A percentile compares a stretch with the other conserved stretches of the same genome.
Conservation (phyloP, 2,797 vertebrate species). For the Loriculus beryllinus region DNA sequence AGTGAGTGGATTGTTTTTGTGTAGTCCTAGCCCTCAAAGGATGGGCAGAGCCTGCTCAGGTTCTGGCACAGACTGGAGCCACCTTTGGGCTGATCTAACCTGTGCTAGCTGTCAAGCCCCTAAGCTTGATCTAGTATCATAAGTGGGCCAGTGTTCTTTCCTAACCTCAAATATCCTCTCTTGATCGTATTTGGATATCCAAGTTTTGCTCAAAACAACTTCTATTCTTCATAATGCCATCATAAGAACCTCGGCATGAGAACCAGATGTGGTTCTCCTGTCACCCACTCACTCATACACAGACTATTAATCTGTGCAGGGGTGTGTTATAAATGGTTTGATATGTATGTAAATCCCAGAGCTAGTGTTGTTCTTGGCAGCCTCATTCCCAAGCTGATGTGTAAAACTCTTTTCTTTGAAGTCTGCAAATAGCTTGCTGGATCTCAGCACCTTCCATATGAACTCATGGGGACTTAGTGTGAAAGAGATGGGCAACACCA, state of each 20-base stretch:
- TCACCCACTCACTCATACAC: background rate
- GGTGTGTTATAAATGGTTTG: background rate
- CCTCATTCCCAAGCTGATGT: background rate
- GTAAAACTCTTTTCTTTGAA: slow-evolving; percentile 6
- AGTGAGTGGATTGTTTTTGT: background rate
- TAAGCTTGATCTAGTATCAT: background rate
- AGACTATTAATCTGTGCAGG: background rate
- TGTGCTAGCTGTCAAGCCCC: background rate
- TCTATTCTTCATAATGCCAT: background rate
- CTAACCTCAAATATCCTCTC: background rate
- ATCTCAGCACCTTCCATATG: background rate
- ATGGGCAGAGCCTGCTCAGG: background rate
- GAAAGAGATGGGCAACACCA: background rate
- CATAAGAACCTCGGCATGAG: background rate
- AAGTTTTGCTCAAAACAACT: background rate
- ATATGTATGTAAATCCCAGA: background rate
- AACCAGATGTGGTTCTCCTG: background rate
- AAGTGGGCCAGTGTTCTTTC: background rate
- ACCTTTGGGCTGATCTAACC: background rate
- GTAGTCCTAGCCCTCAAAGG: background rate
- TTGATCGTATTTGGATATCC: background rate
- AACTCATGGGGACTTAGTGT: background rate
- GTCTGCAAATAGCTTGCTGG: background rate
- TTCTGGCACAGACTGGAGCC: background rate
- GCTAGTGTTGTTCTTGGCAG: background rate